Evolutionary conservation across 2,888 invertebrate species (phyloP).

Genomic region (Linnaemya vulpina): DNA sequence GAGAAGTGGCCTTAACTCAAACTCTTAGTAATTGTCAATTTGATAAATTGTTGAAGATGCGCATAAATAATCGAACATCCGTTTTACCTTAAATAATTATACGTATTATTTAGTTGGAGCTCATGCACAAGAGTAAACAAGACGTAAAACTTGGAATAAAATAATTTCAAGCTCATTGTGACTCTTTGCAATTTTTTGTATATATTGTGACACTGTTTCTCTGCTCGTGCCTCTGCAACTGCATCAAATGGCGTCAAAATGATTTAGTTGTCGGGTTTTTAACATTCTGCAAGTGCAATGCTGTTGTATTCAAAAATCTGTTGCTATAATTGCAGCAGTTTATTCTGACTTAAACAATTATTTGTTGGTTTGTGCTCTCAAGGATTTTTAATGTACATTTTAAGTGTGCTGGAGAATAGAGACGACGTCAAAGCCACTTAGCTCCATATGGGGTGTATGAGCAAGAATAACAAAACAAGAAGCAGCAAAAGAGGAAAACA

Average conservation of each 20-base stretch:
- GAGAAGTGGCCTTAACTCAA: slow-evolving; percentile 63
- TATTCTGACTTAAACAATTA: background rate
- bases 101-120: background rate
- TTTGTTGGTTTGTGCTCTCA: slow-evolving; percentile 6
- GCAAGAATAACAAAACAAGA: slow-evolving; percentile 5
- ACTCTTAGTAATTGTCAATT: slow-evolving; percentile 75
- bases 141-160: slow-evolving; percentile 1
- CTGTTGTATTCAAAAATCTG: slow-evolving; percentile 54
- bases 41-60: slow-evolving; percentile 76
- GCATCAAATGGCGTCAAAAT: slow-evolving; percentile 77
- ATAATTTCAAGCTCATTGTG: slow-evolving; percentile 27
- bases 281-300: slow-evolving; percentile 46
- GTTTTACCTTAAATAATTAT: slow-evolving; percentile 21
- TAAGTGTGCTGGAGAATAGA: slow-evolving; percentile 43
- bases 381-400: slow-evolving; percentile 55
- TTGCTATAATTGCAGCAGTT: slow-evolving; percentile 67
- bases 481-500: slow-evolving; percentile 2
- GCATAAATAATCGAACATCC: slow-evolving; percentile 44
- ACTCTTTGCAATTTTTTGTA: slow-evolving; percentile 61
- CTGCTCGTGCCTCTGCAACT: background rate
- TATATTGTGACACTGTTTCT: slow-evolving; percentile 76
- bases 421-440: slow-evolving; percentile 41
- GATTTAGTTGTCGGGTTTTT: slow-evolving; percentile 75
- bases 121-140: background rate
- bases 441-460: slow-evolving; percentile 63